Conservation (phyloP, 2,797 vertebrate species). For the Poeciliopsis turneri region DNA sequence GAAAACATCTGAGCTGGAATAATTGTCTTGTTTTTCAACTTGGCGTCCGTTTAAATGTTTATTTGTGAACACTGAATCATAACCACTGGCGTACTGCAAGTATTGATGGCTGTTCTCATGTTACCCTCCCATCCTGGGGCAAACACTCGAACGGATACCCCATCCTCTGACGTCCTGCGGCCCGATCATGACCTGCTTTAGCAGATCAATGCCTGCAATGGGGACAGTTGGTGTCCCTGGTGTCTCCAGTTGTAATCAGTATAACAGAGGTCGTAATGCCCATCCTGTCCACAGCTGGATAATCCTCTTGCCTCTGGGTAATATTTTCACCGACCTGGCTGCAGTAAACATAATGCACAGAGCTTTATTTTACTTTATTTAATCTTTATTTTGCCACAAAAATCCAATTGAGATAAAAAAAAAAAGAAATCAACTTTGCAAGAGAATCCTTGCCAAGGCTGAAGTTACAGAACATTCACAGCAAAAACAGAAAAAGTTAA, state of each 20-base stretch:
- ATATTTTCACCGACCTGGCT: neutral
- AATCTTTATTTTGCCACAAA: too few relatives aligned
- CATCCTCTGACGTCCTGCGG: slow-evolving; percentile 54
- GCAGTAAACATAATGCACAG: neutral
- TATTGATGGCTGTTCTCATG: slow-evolving; percentile 32
- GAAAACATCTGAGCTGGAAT: neutral
- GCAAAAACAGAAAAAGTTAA: too few relatives aligned
- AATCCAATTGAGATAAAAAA: too few relatives aligned
- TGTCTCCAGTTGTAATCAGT: slow-evolving; percentile 1
- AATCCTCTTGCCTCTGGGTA: neutral
- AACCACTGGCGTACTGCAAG: slow-evolving; percentile 7
- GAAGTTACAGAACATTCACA: too few relatives aligned
- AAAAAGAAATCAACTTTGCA: neutral
- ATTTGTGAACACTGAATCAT: slow-evolving; percentile 6
- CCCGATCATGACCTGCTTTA: slow-evolving; percentile 61
- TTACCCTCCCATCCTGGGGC: slow-evolving; percentile 41
- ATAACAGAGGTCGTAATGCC: neutral
- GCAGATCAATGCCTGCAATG: slow-evolving; percentile 51
- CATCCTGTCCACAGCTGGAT: neutral
- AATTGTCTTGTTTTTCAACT: neutral
- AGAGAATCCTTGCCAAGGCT: too few relatives aligned
- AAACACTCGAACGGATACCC: slow-evolving; percentile 32
- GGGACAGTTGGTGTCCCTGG: slow-evolving; percentile 34
- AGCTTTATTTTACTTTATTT: too few relatives aligned
- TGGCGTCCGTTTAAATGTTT: neutral